Conservation (phyloP, 2,113 vertebrate genomes). For the Miniopterus natalensis region DNA sequence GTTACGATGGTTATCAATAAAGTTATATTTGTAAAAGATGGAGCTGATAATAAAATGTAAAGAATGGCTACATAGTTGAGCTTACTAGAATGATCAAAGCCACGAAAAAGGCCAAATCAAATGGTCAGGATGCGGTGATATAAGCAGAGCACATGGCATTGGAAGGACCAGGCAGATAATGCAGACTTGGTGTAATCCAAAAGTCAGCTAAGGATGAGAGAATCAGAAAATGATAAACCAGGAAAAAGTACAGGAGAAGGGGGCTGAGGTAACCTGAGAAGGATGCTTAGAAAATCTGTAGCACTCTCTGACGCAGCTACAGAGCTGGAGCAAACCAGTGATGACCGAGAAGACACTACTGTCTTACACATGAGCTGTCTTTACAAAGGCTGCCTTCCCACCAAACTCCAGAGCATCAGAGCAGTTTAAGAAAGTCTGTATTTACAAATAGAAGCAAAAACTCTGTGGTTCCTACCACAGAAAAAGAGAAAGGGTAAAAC, state of each 20-base stretch:
- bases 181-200: background rate
- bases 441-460: background rate
- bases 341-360: background rate
- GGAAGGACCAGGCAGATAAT: background rate
- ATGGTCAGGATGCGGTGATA: background rate
- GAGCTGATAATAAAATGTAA: background rate
- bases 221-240: background rate
- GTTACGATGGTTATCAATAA: background rate
- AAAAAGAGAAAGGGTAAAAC: background rate
- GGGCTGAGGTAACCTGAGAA: background rate
- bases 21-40: background rate
- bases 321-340: background rate
- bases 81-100: background rate
- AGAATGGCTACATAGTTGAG: background rate
- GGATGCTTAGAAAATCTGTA: background rate
- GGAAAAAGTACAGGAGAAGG: background rate
- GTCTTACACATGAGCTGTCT: background rate
- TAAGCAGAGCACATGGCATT: fast-evolving
- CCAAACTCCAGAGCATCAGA: background rate
- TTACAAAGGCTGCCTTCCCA: background rate
- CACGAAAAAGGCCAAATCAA: background rate
- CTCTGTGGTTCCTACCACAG: background rate
- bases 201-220: background rate
- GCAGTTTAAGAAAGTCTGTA: background rate
- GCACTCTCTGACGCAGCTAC: background rate